These are phyloP conservation scores for Anas georgica DNA, from an alignment of 2,797 vertebrate genomes.

Conservation along the genomic window DNA sequence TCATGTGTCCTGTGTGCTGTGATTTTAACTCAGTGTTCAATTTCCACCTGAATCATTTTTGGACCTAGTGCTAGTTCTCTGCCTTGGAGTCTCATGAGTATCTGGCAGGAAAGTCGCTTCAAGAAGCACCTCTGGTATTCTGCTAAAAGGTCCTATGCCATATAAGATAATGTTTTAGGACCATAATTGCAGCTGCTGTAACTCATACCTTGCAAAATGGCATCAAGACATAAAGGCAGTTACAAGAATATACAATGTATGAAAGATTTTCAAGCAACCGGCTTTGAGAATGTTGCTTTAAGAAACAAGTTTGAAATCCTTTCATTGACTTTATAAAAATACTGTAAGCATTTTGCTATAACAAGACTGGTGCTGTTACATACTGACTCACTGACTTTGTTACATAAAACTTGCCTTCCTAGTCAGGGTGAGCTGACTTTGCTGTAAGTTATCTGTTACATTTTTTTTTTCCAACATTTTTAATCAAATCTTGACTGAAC, in stretches of 20 bases:
- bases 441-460: not conserved
- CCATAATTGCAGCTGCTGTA: not conserved
- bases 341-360: not conserved
- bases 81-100: not conserved
- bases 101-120: not conserved
- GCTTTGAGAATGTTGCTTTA: not conserved
- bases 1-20: not conserved
- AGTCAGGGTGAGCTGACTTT: not conserved
- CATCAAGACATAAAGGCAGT: not conserved
- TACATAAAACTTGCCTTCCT: not conserved
- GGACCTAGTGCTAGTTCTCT: not conserved
- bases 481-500: not conserved
- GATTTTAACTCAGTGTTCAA: not conserved
- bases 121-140: not conserved
- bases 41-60: not conserved
- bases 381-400: not conserved
- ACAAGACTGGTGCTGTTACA: not conserved
- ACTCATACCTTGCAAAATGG: not conserved
- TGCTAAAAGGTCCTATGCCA: not conserved
- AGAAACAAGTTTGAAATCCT: not conserved
- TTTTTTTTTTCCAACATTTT: not conserved
- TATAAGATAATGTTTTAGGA: not conserved
- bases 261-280: not conserved
- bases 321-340: not conserved
- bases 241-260: not conserved